A percentile compares a stretch with the other conserved stretches of the same genome.
These are phyloP conservation scores for Leucoraja ocellata DNA, from an alignment of 2,797 vertebrate genomes.

Conservation along the genomic window DNA sequence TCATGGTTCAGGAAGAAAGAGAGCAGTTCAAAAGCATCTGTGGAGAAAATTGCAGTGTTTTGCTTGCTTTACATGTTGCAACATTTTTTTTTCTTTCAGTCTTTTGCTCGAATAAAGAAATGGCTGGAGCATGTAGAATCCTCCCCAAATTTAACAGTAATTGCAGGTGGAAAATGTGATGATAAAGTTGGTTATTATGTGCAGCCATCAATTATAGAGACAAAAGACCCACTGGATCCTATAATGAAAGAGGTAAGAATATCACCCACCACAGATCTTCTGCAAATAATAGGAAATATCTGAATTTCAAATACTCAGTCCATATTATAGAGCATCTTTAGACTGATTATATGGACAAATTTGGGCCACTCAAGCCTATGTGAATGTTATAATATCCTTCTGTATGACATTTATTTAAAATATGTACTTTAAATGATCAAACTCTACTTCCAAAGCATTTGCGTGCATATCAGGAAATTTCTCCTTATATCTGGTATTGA, in stretches of 20 bases:
- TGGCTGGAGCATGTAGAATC: constrained; percentile 71
- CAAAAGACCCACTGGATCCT: constrained; percentile 69
- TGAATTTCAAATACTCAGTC: neutral
- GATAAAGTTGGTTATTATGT: constrained; percentile 73
- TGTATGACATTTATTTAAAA: neutral
- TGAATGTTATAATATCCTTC: neutral
- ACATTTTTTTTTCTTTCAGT: constrained; percentile 50
- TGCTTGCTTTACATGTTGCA: neutral
- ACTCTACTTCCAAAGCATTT: neutral
- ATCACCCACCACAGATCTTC: neutral
- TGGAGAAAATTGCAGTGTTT: neutral
- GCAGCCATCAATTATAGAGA: constrained; percentile 81
- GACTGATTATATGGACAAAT: neutral
- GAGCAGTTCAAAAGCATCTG: too few species aligned
- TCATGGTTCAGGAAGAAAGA: too few species aligned
- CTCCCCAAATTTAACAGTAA: constrained; percentile 65
- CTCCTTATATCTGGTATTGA: neutral
- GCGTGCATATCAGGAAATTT: neutral
- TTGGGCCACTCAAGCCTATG: neutral
- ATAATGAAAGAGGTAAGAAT: constrained; percentile 78
- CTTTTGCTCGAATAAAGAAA: constrained; percentile 71
- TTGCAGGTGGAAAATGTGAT: constrained; percentile 78
- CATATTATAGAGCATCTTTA: constrained; percentile 2
- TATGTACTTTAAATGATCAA: neutral
- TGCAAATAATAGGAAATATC: neutral